These are phyloP conservation scores for Drosophila miranda DNA, from an alignment of 1,140 invertebrate species.

Conservation along the genomic window DNA sequence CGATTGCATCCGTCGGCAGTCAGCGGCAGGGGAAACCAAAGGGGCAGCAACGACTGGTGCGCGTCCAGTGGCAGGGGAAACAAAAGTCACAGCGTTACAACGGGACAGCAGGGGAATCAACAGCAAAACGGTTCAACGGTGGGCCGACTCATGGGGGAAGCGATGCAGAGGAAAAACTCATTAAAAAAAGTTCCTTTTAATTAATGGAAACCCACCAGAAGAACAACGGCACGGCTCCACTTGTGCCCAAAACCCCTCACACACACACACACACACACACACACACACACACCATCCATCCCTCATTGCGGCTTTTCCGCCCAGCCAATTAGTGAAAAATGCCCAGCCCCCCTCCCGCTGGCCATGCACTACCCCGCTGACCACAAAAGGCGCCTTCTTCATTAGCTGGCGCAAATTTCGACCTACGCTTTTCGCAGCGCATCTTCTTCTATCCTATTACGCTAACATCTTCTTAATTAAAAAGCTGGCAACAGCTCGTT, in stretches of 20 bases:
- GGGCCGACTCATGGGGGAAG: too few species aligned
- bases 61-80: constrained; percentile 19
- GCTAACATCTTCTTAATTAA: constrained; percentile 82
- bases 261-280: too few species aligned
- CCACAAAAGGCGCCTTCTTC: constrained; percentile 61
- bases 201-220: constrained; percentile 22
- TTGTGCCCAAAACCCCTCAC: too few species aligned
- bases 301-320: not conserved
- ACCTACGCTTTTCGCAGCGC: constrained; percentile 78
- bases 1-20: too few species aligned
- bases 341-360: not conserved
- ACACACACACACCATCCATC: not conserved
- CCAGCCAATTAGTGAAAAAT: constrained; percentile 71
- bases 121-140: too few species aligned
- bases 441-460: constrained; percentile 82
- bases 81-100: constrained; percentile 3
- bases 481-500: constrained; percentile 68
- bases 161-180: constrained; percentile 16
- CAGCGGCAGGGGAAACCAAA: too few species aligned
- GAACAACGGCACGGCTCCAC: too few species aligned
- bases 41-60: too few species aligned
- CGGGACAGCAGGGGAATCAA: too few species aligned
- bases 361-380: constrained; percentile 7
- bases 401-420: constrained; percentile 79
- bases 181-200: constrained; percentile 24